Percentiles rank a stretch among this genome's conserved stretches.
These are phyloP conservation scores for Kuschelorhynchus macadamiae DNA, from an alignment of 2,888 invertebrate genomes.

Conservation along the genomic window DNA sequence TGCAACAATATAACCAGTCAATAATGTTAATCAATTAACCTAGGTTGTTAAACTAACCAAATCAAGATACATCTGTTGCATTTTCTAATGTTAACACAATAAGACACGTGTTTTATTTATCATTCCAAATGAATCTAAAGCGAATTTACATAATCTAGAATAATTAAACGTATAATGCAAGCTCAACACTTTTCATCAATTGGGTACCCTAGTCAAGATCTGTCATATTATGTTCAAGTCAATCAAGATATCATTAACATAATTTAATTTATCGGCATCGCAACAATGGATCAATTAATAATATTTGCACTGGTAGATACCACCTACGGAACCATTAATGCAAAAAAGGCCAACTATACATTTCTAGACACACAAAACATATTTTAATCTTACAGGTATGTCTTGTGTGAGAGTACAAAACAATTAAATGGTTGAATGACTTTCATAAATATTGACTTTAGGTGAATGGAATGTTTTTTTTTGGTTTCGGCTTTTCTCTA, in stretches of 20 bases:
- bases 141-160: neutral
- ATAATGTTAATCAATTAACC: too few relatives aligned
- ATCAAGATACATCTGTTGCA: too few relatives aligned
- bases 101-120: too few relatives aligned
- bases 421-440: constrained; percentile 22
- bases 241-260: constrained; percentile 36
- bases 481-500: too few relatives aligned
- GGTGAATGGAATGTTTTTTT: too few relatives aligned
- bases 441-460: neutral
- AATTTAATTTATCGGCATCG: constrained; percentile 36
- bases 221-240: constrained; percentile 4
- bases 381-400: constrained; percentile 7
- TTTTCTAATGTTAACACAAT: too few relatives aligned
- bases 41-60: too few relatives aligned
- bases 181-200: neutral
- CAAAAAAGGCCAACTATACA: constrained; percentile 23
- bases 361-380: constrained; percentile 12
- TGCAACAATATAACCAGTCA: too few relatives aligned
- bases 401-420: constrained; percentile 15
- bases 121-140: too few relatives aligned
- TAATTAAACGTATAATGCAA: neutral
- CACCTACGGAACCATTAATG: constrained; percentile 22
- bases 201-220: neutral
- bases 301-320: constrained; percentile 38
- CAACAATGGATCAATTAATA: constrained; percentile 43